Evolutionary conservation across 1,140 invertebrate genomes (phyloP).

Genomic region (Camponotus floridanus): DNA sequence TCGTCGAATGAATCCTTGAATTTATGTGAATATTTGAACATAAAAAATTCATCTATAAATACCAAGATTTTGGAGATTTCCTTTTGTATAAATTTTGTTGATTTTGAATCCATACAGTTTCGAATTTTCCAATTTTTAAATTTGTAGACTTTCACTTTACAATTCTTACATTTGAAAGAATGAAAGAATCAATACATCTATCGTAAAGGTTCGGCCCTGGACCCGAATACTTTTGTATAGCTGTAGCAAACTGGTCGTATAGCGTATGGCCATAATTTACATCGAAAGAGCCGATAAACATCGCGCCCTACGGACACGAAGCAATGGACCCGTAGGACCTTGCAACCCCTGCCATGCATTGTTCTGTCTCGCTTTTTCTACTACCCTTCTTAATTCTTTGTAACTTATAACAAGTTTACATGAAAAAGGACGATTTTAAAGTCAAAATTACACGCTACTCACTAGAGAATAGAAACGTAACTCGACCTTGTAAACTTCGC

Average conservation of each 20-base stretch:
- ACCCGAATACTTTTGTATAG: conserved; percentile 47
- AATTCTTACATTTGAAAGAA: background rate
- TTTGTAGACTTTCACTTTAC: background rate
- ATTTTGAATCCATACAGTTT: background rate
- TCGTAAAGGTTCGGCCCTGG: conserved; percentile 27
- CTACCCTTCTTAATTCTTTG: conserved; percentile 16
- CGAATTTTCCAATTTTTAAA: background rate
- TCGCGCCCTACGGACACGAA: conserved; percentile 79
- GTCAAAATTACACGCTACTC: background rate
- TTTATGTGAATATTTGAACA: conserved; percentile 12
- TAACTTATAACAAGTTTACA: conserved; percentile 20
- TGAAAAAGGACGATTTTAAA: conserved; percentile 16
- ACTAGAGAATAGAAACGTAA: background rate
- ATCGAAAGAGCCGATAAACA: conserved; percentile 83
- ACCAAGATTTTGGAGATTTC: background rate
- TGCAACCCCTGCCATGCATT: conserved; percentile 74
- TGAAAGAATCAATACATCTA: background rate
- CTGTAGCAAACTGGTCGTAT: conserved; percentile 48
- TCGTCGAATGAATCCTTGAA: background rate
- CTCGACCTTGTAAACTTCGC: background rate
- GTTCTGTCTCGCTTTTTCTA: conserved; percentile 69
- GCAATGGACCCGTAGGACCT: conserved; percentile 68
- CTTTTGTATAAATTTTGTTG: background rate
- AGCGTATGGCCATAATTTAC: conserved; percentile 81
- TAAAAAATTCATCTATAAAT: background rate